Conservation (phyloP, 2,888 invertebrate genomes). For the Apotomis betuletana region DNA sequence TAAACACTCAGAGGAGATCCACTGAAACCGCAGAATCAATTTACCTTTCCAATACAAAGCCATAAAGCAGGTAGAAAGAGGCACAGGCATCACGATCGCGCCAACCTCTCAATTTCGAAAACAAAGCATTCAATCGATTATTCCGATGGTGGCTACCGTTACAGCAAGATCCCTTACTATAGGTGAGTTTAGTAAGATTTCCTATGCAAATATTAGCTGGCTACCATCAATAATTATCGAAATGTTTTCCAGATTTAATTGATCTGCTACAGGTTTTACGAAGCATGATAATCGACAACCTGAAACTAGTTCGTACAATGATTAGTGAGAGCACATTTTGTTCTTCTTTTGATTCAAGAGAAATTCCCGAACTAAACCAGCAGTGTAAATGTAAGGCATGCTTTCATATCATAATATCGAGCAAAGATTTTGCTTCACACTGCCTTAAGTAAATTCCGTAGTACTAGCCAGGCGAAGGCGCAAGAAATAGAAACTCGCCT, state of each 20-base stretch:
- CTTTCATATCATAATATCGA: neutral
- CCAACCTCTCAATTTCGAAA: constrained; percentile 79
- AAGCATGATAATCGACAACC: too few relatives aligned
- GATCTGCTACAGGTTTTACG: neutral
- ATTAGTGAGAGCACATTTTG: too few relatives aligned
- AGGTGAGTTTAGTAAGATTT: neutral
- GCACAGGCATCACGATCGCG: constrained; percentile 69
- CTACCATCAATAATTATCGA: neutral
- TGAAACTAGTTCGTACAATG: too few relatives aligned
- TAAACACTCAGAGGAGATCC: constrained; percentile 36
- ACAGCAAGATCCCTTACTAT: constrained; percentile 61
- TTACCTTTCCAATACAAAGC: constrained; percentile 57
- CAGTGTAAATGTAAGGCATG: too few relatives aligned
- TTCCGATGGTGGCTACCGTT: constrained; percentile 76
- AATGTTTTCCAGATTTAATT: too few relatives aligned
- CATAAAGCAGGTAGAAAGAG: constrained; percentile 56
- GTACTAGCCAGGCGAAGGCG: constrained; percentile 58
- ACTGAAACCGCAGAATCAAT: constrained; percentile 56
- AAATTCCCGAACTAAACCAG: too few relatives aligned
- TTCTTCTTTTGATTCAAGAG: too few relatives aligned
- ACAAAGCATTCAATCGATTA: constrained; percentile 78
- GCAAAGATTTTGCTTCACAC: constrained; percentile 9
- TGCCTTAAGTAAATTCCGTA: constrained; percentile 44
- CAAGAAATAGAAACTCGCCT: constrained; percentile 64
- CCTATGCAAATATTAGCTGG: neutral